These are phyloP conservation scores for Benitochromis conjunctus DNA, from an alignment of 2,113 vertebrate species.

Conservation along the genomic window DNA sequence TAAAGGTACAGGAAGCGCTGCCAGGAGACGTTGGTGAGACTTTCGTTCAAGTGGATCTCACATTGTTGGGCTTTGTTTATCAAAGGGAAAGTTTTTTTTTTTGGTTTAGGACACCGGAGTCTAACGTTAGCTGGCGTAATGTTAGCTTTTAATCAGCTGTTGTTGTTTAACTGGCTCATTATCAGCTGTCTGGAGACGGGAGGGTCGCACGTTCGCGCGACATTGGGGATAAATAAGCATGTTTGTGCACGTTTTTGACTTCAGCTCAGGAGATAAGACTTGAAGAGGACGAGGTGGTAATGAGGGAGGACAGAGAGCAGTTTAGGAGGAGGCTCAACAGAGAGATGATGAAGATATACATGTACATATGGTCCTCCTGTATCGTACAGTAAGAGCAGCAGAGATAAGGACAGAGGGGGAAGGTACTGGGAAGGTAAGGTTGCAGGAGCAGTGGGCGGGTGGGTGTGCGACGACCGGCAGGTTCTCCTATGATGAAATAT, in stretches of 20 bases:
- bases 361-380: not conserved
- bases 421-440: not conserved
- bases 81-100: not conserved
- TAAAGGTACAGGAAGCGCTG: not conserved
- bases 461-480: not conserved
- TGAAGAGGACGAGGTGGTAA: not conserved
- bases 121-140: not conserved
- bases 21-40: not conserved
- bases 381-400: not conserved
- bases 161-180: not conserved
- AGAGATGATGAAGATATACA: not conserved
- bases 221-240: not conserved
- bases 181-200: not conserved
- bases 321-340: too few species aligned
- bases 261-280: not conserved
- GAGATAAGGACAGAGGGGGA: not conserved
- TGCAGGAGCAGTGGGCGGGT: not conserved
- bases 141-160: not conserved
- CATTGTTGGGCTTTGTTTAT: not conserved
- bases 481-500: slow-evolving; percentile 66
- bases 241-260: not conserved
- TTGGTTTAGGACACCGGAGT: not conserved
- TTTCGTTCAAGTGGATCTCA: not conserved
- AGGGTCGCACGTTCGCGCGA: not conserved
- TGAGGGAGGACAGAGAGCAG: not conserved